Conservation (phyloP, 2,113 vertebrate species). For the Brachyistius frenatus region DNA sequence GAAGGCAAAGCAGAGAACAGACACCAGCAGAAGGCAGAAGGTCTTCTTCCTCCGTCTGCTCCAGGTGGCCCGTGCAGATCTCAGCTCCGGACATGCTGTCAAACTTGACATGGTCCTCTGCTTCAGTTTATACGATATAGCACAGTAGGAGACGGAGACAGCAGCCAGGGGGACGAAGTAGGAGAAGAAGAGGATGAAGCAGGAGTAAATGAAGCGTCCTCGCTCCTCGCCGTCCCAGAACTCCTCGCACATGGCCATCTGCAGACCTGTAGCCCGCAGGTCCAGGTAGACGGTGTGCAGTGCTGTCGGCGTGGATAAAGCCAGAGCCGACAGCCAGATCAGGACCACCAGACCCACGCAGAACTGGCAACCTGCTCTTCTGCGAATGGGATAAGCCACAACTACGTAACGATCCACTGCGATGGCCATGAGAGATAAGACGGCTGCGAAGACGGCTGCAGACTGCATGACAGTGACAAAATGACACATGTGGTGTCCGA, state of each 20-base stretch:
- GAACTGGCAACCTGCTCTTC: constrained; percentile 82
- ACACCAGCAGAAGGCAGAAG: constrained; percentile 86
- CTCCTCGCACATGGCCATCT: constrained; percentile 91
- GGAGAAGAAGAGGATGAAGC: constrained; percentile 87
- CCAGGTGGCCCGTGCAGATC: constrained; percentile 82
- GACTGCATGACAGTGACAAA: constrained; percentile 89
- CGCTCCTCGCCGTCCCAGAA: constrained; percentile 87
- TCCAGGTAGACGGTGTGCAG: constrained; percentile 88
- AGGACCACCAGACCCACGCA: constrained; percentile 81
- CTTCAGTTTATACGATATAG: constrained; percentile 86
- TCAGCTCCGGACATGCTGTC: constrained; percentile 69
- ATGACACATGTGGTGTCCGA: constrained; percentile 87
- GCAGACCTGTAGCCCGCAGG: constrained; percentile 83
- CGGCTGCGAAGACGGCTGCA: constrained; percentile 86
- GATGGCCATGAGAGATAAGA: constrained; percentile 90
- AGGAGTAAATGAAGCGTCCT: constrained; percentile 87
- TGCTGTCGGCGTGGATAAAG: constrained; percentile 81
- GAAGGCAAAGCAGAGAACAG: constrained; percentile 88
- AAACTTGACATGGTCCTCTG: constrained; percentile 79
- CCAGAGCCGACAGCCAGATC: constrained; percentile 87
- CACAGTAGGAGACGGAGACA: constrained; percentile 88
- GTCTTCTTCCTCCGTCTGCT: constrained; percentile 87
- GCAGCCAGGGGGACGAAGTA: constrained; percentile 89
- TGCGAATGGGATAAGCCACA: constrained; percentile 87
- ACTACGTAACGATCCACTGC: constrained; percentile 90